phyloP scores from a whole-genome alignment of 2,113 vertebrate species.

The Siphamia tubifer region DNA sequence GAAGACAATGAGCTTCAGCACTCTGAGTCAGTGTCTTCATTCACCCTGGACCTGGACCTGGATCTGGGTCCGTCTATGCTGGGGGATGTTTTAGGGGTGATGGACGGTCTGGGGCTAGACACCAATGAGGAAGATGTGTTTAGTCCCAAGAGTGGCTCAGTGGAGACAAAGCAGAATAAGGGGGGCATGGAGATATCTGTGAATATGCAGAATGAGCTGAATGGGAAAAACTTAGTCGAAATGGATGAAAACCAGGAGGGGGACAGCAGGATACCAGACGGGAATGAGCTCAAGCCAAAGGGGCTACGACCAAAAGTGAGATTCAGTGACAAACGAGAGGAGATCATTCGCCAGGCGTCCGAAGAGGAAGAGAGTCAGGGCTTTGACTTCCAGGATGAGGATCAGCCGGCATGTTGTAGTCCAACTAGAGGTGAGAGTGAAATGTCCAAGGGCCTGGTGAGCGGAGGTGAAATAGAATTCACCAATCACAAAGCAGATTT shows the following conservation, averaged over 20 bases:
- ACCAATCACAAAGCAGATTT: slow-evolving; percentile 58
- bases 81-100: slow-evolving; percentile 84
- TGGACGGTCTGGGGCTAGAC: slow-evolving; percentile 76
- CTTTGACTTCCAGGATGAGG: slow-evolving; percentile 62
- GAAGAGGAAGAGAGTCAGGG: slow-evolving; percentile 72
- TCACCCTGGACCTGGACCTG: slow-evolving; percentile 83
- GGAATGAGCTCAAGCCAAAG: slow-evolving; percentile 72
- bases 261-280: slow-evolving; percentile 66
- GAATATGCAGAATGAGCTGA: slow-evolving; percentile 57
- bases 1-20: slow-evolving; percentile 56
- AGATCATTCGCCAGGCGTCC: slow-evolving; percentile 76
- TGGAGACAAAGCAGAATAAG: slow-evolving; percentile 40
- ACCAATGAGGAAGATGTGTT: slow-evolving; percentile 51
- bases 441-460: slow-evolving; percentile 17
- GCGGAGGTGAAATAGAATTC: slow-evolving; percentile 46
- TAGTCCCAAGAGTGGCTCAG: slow-evolving; percentile 10
- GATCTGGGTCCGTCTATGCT: slow-evolving; percentile 83
- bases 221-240: slow-evolving; percentile 60
- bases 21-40: slow-evolving; percentile 74
- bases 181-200: slow-evolving; percentile 23
- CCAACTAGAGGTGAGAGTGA: slow-evolving; percentile 40
- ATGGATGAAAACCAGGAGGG: slow-evolving; percentile 48
- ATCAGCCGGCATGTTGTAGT: slow-evolving; percentile 41
- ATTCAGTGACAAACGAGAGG: slow-evolving; percentile 83
- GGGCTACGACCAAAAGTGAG: slow-evolving; percentile 78